Percentiles rank a stretch among this genome's conserved stretches.
Evolutionary conservation across 2,888 invertebrate genomes (phyloP).

Genomic region (Muscina levida): DNA sequence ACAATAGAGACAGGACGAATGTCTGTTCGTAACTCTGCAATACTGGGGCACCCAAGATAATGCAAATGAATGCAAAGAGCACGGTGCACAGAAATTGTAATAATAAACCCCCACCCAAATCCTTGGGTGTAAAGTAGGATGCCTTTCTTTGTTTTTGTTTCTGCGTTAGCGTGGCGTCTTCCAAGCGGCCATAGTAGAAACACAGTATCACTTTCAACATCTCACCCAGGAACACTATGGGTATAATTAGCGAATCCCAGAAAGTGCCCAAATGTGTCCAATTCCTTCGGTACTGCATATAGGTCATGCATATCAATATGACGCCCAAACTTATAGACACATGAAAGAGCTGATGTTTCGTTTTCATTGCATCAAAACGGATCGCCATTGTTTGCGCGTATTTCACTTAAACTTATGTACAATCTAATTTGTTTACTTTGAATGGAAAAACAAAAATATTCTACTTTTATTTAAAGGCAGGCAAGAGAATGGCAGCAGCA

Average conservation of each 20-base stretch:
- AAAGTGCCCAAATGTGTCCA: slow-evolving; percentile 78
- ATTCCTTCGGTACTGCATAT: slow-evolving; percentile 76
- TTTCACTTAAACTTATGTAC: too few relatives aligned
- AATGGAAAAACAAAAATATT: slow-evolving; percentile 1
- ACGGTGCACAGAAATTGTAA: slow-evolving; percentile 76
- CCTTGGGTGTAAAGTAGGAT: slow-evolving; percentile 73
- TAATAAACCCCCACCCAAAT: slow-evolving; percentile 74
- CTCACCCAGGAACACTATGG: slow-evolving; percentile 77
- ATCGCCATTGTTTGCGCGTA: slow-evolving; percentile 70
- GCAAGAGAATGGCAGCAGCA: slow-evolving; percentile 9
- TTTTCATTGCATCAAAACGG: slow-evolving; percentile 78
- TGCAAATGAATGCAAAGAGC: slow-evolving; percentile 78
- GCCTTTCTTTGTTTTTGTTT: slow-evolving; percentile 77
- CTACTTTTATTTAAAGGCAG: slow-evolving; percentile 33
- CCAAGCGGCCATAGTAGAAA: slow-evolving; percentile 74
- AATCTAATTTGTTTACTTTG: slow-evolving; percentile 9
- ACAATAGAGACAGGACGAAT: slow-evolving; percentile 76
- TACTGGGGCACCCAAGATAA: slow-evolving; percentile 80
- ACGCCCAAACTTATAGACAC: slow-evolving; percentile 78
- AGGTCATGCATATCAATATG: slow-evolving; percentile 77
- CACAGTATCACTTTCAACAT: slow-evolving; percentile 75
- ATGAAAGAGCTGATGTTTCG: slow-evolving; percentile 79
- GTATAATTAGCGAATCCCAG: slow-evolving; percentile 77
- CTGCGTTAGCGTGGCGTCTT: slow-evolving; percentile 72
- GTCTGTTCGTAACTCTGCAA: slow-evolving; percentile 79